Percentiles rank a stretch among this genome's conserved stretches.
Evolutionary conservation across 30 jellyfish, hydroid and myxozoan species (phyloP).

Genomic region (Chironex yamaguchii): DNA sequence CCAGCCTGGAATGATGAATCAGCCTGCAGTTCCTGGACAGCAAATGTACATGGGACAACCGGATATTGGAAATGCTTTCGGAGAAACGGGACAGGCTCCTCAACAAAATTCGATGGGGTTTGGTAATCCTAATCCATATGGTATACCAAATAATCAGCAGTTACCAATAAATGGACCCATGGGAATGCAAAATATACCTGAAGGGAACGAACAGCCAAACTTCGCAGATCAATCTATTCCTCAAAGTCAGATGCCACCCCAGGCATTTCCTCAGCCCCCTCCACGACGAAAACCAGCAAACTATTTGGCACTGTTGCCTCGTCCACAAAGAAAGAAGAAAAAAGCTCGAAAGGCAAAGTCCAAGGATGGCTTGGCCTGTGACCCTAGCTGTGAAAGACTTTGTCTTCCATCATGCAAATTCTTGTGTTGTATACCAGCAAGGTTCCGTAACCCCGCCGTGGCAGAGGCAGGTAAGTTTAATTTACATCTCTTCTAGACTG

Average conservation of each 20-base stretch:
- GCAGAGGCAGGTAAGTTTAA: slow-evolving; percentile 78
- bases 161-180: too few relatives aligned
- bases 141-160: too few relatives aligned
- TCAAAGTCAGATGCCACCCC: slow-evolving; percentile 1
- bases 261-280: slow-evolving; percentile 28
- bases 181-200: neutral
- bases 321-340: slow-evolving; percentile 49
- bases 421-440: slow-evolving; percentile 85
- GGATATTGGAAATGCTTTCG: too few relatives aligned
- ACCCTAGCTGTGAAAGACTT: slow-evolving; percentile 84
- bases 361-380: slow-evolving; percentile 66
- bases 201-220: neutral
- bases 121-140: too few relatives aligned
- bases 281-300: slow-evolving; percentile 81
- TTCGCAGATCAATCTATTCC: neutral
- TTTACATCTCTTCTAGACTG: neutral
- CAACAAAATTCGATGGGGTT: too few relatives aligned
- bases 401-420: slow-evolving; percentile 92
- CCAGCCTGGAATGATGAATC: too few relatives aligned
- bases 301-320: too few relatives aligned
- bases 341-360: slow-evolving; percentile 33
- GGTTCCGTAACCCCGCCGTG: slow-evolving; percentile 75
- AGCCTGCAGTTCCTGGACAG: too few relatives aligned
- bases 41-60: too few relatives aligned
- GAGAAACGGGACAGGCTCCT: too few relatives aligned